phyloP scores from a whole-genome alignment of 2,797 vertebrate genomes.

The Caiman crocodilus region DNA sequence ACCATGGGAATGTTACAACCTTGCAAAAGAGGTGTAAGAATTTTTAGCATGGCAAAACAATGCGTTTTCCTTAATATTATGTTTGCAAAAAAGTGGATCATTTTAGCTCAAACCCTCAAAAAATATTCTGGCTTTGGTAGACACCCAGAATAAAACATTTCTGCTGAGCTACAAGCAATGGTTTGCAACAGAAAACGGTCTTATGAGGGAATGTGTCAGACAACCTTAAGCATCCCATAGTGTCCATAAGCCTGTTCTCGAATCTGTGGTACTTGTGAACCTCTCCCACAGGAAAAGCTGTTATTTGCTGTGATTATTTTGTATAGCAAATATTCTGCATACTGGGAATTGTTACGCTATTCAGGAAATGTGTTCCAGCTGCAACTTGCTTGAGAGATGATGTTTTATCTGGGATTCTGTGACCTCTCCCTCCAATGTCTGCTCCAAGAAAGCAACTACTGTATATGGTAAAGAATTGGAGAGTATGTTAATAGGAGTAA shows the following conservation, averaged over 20 bases:
- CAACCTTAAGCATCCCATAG: not conserved
- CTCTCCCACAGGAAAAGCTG: not conserved
- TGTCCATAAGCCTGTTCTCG: not conserved
- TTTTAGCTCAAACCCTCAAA: not conserved
- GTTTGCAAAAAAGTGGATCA: not conserved
- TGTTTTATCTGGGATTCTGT: not conserved
- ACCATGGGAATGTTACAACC: not conserved
- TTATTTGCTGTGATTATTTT: not conserved
- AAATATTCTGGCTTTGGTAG: not conserved
- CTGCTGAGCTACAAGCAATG: not conserved
- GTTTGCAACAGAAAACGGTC: not conserved
- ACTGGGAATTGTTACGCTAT: not conserved
- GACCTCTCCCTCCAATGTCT: not conserved
- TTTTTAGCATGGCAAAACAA: not conserved
- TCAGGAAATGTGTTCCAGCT: not conserved
- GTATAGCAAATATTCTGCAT: not conserved
- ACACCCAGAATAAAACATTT: not conserved
- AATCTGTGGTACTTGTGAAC: not conserved
- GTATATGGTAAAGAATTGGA: not conserved
- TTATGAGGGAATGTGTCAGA: not conserved
- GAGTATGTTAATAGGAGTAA: not conserved
- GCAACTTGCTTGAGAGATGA: not conserved
- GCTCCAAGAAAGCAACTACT: not conserved
- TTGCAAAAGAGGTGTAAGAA: not conserved
- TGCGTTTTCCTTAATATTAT: not conserved